A percentile compares a stretch with the other conserved stretches of the same genome.
These are phyloP conservation scores for Syngnathus typhle DNA, from an alignment of 2,113 vertebrate genomes.

Conservation along the genomic window DNA sequence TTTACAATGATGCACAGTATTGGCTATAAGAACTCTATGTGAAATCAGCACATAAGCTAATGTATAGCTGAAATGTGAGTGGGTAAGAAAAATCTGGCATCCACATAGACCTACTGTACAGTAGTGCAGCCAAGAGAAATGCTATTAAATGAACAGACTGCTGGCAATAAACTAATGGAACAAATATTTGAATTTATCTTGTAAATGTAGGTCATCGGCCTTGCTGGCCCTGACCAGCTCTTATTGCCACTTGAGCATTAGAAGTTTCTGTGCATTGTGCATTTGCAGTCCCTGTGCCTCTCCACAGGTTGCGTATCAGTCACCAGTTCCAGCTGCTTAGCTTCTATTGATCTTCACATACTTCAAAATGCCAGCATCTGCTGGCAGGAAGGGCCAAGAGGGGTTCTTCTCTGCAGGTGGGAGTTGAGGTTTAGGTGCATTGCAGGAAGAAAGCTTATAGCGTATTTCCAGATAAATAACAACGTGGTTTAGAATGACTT, in stretches of 20 bases:
- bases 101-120: neutral
- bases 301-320: conserved; percentile 43
- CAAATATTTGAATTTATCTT: neutral
- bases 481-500: neutral
- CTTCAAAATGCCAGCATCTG: conserved; percentile 55
- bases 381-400: conserved; percentile 18
- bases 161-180: no score
- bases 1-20: neutral
- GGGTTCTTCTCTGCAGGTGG: conserved; percentile 33
- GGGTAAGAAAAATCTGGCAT: no score
- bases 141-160: no score
- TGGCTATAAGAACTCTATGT: neutral
- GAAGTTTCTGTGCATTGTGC: neutral
- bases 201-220: neutral
- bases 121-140: no score
- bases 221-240: no score
- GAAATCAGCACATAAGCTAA: neutral
- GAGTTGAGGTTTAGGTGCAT: neutral
- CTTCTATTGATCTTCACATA: conserved; percentile 52
- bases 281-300: conserved; percentile 6
- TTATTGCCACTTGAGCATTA: neutral
- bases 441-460: neutral
- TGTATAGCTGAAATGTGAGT: no score
- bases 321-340: conserved; percentile 47
- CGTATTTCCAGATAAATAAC: neutral